Percentiles rank a stretch among this genome's conserved stretches.
Conservation (phyloP, 1,140 invertebrate species). For the Zaprionus capensis region DNA sequence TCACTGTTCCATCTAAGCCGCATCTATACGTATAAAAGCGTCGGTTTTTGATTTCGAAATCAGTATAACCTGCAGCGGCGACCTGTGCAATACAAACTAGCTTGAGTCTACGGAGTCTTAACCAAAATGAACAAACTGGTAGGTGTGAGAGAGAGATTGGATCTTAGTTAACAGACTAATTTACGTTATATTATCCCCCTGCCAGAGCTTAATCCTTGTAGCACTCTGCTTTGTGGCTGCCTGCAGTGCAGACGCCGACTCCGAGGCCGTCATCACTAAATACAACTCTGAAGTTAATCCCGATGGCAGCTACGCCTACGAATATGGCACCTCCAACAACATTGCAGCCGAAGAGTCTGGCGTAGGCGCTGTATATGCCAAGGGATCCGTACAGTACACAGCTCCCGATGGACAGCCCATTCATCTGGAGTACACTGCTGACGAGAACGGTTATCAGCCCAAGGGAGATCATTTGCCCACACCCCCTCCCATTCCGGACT, state of each 20-base stretch:
- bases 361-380: slow-evolving; percentile 60
- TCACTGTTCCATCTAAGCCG: slow-evolving; percentile 51
- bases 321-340: slow-evolving; percentile 87
- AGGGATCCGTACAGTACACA: slow-evolving; percentile 59
- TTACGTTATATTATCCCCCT: slow-evolving; percentile 2
- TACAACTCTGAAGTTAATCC: slow-evolving; percentile 86
- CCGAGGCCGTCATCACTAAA: slow-evolving; percentile 59
- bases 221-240: slow-evolving; percentile 48
- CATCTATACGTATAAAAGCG: slow-evolving; percentile 56
- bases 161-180: not conserved
- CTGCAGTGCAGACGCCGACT: slow-evolving; percentile 58
- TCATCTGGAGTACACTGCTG: slow-evolving; percentile 88
- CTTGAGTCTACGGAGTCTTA: not conserved
- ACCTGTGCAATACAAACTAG: slow-evolving; percentile 13
- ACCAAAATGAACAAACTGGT: slow-evolving; percentile 61
- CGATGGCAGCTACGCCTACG: slow-evolving; percentile 85
- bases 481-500: slow-evolving; percentile 91
- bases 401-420: slow-evolving; percentile 85
- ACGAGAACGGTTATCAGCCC: slow-evolving; percentile 91
- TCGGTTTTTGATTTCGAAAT: slow-evolving; percentile 48
- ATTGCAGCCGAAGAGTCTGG: slow-evolving; percentile 86
- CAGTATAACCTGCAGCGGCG: slow-evolving; percentile 50
- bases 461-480: slow-evolving; percentile 90
- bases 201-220: slow-evolving; percentile 51
- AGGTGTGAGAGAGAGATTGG: slow-evolving; percentile 21